Evolutionary conservation across 2,113 vertebrate species (phyloP), one percentile per base, ranked within the genome.

Genomic region (Romanogobio albipinnatus): DNA sequence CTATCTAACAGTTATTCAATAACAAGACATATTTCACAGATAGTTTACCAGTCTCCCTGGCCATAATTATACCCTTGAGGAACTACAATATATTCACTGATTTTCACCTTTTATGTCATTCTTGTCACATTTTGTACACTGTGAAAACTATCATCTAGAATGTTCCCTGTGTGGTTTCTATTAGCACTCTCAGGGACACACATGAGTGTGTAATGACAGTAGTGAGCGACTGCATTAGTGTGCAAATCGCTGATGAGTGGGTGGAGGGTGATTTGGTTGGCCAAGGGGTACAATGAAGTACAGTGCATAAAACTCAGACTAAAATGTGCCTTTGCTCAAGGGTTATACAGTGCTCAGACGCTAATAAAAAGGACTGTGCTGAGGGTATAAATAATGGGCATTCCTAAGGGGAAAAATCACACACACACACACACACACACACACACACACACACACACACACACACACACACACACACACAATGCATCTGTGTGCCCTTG

Each of bases 231-330:
- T 77, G 66, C 78, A 36, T 81, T 45, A 75, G 76, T 81, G 76
- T 71, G 76, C 78, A 68, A 64, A 85, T 75, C 58, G 66, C 19
- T 64, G 58, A 58, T 5, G 71, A 68, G 76, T 86, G 76, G 87
- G 84, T 81, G 62, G 45, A 59, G 62, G 70, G 82, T 59, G 61
- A 70, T 56, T 71, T 49, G 80, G 68, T 76, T 84, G 85, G 85
- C 77, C 75, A 81, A 82, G 77, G 49, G 73, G 81, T 82, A 77
- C 76, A 84, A 49, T 86, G 80, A 84, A 81, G 62, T 62, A 70
- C 73, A 71, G 24, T 61, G 33, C 56, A 58, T 84, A 80, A 47
- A 73, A 33, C 36, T 5, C 36, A 47, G 76, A 61, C 36, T 78
- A 45, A 39, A 86, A 70, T 61, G 36, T 59, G 26, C 51, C 58